These are phyloP conservation scores for Cossypha caffra DNA, from an alignment of 2,797 vertebrate genomes.

Conservation along the genomic window DNA sequence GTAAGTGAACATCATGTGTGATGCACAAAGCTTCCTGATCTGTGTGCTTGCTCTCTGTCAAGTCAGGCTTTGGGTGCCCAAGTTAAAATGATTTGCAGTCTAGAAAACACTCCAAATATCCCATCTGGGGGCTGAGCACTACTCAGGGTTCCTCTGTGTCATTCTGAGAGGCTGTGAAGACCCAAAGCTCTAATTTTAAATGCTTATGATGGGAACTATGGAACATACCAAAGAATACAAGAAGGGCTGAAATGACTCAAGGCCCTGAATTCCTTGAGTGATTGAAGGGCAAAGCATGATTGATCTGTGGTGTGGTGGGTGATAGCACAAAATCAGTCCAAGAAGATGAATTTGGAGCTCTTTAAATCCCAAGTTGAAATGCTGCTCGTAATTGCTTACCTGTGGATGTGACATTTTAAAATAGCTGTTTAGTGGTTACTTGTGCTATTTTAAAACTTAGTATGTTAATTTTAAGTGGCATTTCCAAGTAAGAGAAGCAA, in stretches of 20 bases:
- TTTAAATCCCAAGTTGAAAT: neutral
- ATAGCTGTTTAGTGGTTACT: neutral
- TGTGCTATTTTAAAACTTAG: neutral
- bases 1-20: accelerated
- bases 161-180: neutral
- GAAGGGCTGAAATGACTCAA: neutral
- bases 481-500: neutral
- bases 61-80: neutral
- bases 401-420: neutral
- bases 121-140: neutral
- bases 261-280: neutral
- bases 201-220: neutral
- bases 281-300: neutral
- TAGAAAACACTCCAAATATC: neutral
- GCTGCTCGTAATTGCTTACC: neutral
- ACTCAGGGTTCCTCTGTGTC: neutral
- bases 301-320: neutral
- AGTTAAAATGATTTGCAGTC: neutral
- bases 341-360: slow-evolving; percentile 6
- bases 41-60: neutral
- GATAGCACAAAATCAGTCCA: neutral
- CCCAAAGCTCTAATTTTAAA: neutral
- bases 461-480: neutral
- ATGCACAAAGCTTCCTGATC: neutral
- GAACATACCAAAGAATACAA: neutral